Base-by-base conservation (phyloP, 2,113 vertebrate species). In the Ceyx cyanopectus region DNA sequence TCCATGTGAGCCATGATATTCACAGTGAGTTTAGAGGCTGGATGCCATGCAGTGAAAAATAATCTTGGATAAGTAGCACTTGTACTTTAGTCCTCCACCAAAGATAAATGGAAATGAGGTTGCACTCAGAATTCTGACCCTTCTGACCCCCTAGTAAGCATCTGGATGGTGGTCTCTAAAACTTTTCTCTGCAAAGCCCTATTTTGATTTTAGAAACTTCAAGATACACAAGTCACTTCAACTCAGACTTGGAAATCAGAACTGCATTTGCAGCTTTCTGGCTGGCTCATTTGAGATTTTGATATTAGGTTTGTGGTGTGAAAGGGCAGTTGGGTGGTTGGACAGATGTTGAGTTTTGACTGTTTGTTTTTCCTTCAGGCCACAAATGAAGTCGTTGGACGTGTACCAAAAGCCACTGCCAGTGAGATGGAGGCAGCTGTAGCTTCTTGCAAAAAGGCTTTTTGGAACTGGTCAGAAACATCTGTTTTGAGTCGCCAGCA, bases 401-500 rank as follows among this genome's bases (percentile, higher is more conserved):
- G 95, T 7, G 98, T 99, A 18, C 99, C 99, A 5, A 99, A 99
- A 97, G 98, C 99, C 95, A 99, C 99, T 4, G 97, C 98, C 85
- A 98, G 98, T 91, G 99, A 99, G 97, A 99, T 99, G 99, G 92
- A 98, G 78, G 98, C 98, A 51, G 99, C 99, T 3, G 97, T 98
- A 70, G 97, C 98, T 92, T 98, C 99, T 9, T 99, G 99, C 97
- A 98, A 99, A 75, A 98, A 96, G 83, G 96, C 98, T 40, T 99
- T 98, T 88, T 96, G 72, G 8, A 90, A 97, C 23, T 99, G 99
- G 99, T 98, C 99, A 19, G 98, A 99, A 85, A 99, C 98, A 5
- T 99, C 99, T 27, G 94, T 99, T 94, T 95, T 99, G 94, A 97
- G 98, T 73, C 98, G 99, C 34, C 99, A 99, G 96, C 99, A 99